Evolutionary conservation across 2,113 vertebrate species (phyloP), one percentile per base, ranked within the genome.

Genomic region (Myanophis thanlyinensis): DNA sequence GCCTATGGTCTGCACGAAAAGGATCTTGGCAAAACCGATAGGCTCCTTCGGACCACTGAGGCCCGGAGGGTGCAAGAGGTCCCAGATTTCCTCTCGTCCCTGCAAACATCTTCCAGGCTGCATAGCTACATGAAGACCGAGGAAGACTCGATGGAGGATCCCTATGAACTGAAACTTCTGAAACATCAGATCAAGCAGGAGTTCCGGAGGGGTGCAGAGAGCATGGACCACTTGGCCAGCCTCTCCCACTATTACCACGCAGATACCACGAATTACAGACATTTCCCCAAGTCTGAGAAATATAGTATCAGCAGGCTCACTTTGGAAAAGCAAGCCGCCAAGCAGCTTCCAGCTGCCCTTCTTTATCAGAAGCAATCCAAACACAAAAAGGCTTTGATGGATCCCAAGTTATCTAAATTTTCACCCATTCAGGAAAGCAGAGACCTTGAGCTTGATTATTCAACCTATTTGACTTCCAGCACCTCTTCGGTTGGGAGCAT

Each of bases 171-270:
- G 88, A 99, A 99, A 93, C 98, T 99, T 91, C 97, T 99, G 88
- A 99, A 99, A 94, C 99, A 99, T 86, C 99, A 99, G 96, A 99
- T 99, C 93, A 99, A 99, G 87, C 99, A 99, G 91, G 99, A 99
- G 94, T 99, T 99, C 94, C 98, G 99, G 67, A 98, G 99, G 95
- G 99, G 99, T 85, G 97, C 98, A 30, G 99, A 99, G 90, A 98
- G 98, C 88, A 96, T 99, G 52, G 99, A 99, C 93, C 99, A 99
- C 93, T 97, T 99, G 80, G 97, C 99, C 92, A 98, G 98, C 10
- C 97, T 99, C 30, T 98, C 99, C 18, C 99, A 99, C 48, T 99
- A 99, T 97, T 98, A 99, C 85, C 98, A 98, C 0, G 97, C 98
- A 0, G 99, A 99, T 92, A 98, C n/a, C n/a, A n/a, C 97, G 80